Evolutionary conservation across 2,113 vertebrate genomes (phyloP).

Genomic region (Nymphicus hollandicus): DNA sequence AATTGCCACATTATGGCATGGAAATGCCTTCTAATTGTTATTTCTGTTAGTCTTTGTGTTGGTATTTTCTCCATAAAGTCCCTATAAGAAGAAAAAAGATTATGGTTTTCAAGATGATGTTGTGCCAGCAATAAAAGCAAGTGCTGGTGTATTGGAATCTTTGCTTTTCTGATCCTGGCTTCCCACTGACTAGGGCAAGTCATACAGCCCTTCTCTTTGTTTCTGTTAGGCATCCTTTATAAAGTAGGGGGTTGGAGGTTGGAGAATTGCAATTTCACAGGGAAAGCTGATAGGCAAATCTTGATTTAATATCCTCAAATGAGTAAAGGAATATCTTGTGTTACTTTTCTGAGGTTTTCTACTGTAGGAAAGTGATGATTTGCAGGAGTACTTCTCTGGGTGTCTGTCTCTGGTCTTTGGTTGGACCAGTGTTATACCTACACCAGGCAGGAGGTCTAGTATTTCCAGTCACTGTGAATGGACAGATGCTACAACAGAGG

Average conservation of each 20-base stretch:
- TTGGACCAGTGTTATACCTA: not conserved
- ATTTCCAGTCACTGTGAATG: not conserved
- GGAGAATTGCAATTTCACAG: not conserved
- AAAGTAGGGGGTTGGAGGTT: not conserved
- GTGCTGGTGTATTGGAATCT: not conserved
- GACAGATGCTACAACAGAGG: not conserved
- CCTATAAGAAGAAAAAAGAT: not conserved
- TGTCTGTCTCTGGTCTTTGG: not conserved
- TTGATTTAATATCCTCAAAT: not conserved
- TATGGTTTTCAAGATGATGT: not conserved
- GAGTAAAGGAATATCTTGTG: not conserved
- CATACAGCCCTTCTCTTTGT: not conserved
- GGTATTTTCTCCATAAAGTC: not conserved
- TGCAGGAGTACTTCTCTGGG: not conserved
- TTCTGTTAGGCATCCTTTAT: not conserved
- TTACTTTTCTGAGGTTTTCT: not conserved
- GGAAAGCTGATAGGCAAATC: not conserved
- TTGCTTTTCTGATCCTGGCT: not conserved
- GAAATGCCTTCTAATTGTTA: not conserved
- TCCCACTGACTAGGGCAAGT: not conserved
- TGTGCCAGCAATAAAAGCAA: not conserved
- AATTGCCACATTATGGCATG: not conserved
- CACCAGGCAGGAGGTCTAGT: not conserved
- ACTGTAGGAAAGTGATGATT: not conserved
- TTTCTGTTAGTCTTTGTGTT: not conserved